Base-by-base conservation (phyloP, 2,113 vertebrate genomes). In the Halcyon malimbica region DNA sequence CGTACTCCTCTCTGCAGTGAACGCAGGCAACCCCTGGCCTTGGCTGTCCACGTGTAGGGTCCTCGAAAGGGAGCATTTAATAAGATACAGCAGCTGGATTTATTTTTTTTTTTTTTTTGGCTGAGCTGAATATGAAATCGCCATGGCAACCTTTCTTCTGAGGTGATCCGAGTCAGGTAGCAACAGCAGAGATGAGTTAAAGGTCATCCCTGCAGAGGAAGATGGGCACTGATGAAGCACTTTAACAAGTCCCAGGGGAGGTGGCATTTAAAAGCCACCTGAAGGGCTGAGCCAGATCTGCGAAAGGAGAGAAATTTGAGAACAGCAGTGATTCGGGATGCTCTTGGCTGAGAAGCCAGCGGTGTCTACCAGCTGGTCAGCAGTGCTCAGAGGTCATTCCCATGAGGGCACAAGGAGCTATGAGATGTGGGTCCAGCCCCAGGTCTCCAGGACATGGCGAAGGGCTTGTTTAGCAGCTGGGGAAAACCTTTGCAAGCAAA, bases 71-170 rank as follows among this genome's bases (percentile, higher is more conserved):
- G 87, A 98, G 75, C 89, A 89, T 95, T 98, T 98, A 97, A 98
- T 98, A 98, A 98, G 96, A 96, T 91, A 97, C 94, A 96, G 94
- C 91, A 97, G 83, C 92, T 92, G 92, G 90, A 78, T 63, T 85
- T 95, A 60, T 83, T 95, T 42, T 59, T 41, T 42, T 50, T 51
- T 51, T 51, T 17, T 67, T 73, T 93, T 95, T 96, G 93, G 73
- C 70, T 94, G 83, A 85, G 92, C 91, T 79, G 95, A 96, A 95
- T 93, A 92, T 87, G 87, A 82, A 95, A 98, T 98, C 15, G 7
- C 98, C 98, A 98, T 98, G 96, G 98, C 98, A 98, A 98, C 98
- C 96, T 98, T 97, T 96, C 87, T 97, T 97, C 89, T 76, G 91
- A 97, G 97, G 98, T 98, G 97, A 97, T 93, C 92, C 60, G 19